A percentile compares a stretch with the other conserved stretches of the same genome.
Conservation (phyloP, 1,140 invertebrate species). For the Drosophila willistoni region DNA sequence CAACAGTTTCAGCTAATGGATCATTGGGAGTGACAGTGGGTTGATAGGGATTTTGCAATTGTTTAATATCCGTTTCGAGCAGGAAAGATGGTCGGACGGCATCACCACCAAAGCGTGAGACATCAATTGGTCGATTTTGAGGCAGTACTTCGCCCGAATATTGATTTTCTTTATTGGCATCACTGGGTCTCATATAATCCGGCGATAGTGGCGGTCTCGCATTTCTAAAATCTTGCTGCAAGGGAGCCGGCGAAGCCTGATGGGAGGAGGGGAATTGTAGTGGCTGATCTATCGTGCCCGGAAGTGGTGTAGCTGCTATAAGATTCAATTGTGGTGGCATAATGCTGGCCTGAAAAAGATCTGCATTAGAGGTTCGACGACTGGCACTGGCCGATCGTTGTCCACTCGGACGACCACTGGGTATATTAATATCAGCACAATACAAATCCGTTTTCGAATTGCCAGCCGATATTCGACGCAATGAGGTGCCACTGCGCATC, state of each 20-base stretch:
- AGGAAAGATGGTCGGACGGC: slow-evolving; percentile 60
- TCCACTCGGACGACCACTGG: slow-evolving; percentile 33
- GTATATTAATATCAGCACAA: slow-evolving; percentile 80
- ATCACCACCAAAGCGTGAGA: slow-evolving; percentile 66
- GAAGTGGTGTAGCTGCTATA: slow-evolving; percentile 65
- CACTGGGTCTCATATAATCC: slow-evolving; percentile 78
- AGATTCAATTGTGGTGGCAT: slow-evolving; percentile 72
- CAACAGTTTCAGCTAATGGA: slow-evolving; percentile 66
- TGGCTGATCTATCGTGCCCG: slow-evolving; percentile 39
- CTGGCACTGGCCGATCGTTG: slow-evolving; percentile 72
- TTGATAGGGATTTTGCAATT: slow-evolving; percentile 49
- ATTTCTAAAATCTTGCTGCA: slow-evolving; percentile 61
- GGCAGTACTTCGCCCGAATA: slow-evolving; percentile 49
- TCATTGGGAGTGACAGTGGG: slow-evolving; percentile 55
- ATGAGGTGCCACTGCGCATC: slow-evolving; percentile 72
- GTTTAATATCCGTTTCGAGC: slow-evolving; percentile 53
- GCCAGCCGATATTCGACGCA: slow-evolving; percentile 69
- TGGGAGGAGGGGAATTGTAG: slow-evolving; percentile 58
- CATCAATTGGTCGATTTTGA: slow-evolving; percentile 78
- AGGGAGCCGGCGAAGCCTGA: slow-evolving; percentile 60
- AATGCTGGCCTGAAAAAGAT: slow-evolving; percentile 69
- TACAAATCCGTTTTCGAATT: slow-evolving; percentile 75
- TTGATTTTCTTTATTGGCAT: slow-evolving; percentile 57
- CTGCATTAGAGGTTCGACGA: slow-evolving; percentile 75
- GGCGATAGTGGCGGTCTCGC: slow-evolving; percentile 67